Percentiles rank a stretch among this genome's conserved stretches.
These are phyloP conservation scores for Didymodactylos carnosus DNA, from an alignment of 2,888 invertebrate genomes.

Conservation along the genomic window DNA sequence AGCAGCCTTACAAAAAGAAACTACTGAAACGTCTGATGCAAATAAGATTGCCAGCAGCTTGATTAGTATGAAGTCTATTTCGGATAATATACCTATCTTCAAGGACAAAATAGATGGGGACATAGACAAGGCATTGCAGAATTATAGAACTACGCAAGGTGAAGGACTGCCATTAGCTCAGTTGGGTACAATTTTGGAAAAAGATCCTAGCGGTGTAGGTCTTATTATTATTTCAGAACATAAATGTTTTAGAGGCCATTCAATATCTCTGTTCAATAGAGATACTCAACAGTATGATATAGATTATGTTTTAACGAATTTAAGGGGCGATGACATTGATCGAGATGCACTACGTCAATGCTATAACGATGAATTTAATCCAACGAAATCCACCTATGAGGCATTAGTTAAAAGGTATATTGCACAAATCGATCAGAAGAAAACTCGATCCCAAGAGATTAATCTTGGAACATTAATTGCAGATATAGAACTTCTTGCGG, in stretches of 20 bases:
- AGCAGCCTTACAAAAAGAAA: no score
- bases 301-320: neutral
- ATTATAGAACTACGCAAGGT: neutral
- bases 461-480: neutral
- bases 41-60: no score
- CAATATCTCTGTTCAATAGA: neutral
- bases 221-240: neutral
- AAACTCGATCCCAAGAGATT: no score
- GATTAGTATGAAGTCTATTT: neutral
- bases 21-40: no score
- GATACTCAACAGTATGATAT: neutral
- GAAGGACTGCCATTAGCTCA: neutral
- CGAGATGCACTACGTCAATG: neutral
- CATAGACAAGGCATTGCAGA: neutral
- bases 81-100: neutral
- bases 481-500: neutral
- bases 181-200: neutral
- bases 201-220: neutral
- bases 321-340: neutral
- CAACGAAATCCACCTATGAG: no score
- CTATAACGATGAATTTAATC: neutral
- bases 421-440: no score
- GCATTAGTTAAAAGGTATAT: no score
- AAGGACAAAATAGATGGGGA: neutral
- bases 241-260: neutral